Percentiles rank a stretch among this genome's conserved stretches.
These are phyloP conservation scores for Troides aeacus DNA, from an alignment of 2,888 invertebrate genomes.

Conservation along the genomic window DNA sequence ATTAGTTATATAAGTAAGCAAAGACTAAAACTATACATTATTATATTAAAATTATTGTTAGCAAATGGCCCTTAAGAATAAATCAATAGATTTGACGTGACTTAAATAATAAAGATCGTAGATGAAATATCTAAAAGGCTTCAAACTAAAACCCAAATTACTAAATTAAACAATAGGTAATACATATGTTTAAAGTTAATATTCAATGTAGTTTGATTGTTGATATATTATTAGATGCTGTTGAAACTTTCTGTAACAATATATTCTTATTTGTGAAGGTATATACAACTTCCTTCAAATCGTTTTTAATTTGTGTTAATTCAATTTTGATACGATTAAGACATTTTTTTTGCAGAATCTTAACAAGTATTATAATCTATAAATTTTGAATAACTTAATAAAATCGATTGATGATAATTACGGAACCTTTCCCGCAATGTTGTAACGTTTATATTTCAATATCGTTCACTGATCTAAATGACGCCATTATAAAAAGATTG, in stretches of 20 bases:
- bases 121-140: too few relatives aligned
- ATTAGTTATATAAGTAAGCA: neutral
- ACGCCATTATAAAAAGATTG: conserved; percentile 1
- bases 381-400: neutral
- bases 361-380: neutral
- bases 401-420: neutral
- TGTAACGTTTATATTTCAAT: neutral
- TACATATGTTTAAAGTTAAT: too few relatives aligned
- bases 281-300: too few relatives aligned
- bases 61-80: neutral
- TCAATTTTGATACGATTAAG: too few relatives aligned
- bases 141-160: too few relatives aligned
- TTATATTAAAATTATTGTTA: neutral
- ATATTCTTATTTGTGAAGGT: too few relatives aligned
- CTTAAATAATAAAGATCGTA: neutral
- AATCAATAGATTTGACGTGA: neutral
- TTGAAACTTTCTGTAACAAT: too few relatives aligned
- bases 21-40: neutral
- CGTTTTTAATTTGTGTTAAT: too few relatives aligned
- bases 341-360: too few relatives aligned
- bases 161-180: too few relatives aligned
- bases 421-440: neutral
- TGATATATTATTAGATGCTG: too few relatives aligned
- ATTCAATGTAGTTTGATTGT: too few relatives aligned
- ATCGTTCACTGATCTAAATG: conserved; percentile 2